Conservation (phyloP, 2,888 invertebrate species). For the Dioctria linearis region DNA sequence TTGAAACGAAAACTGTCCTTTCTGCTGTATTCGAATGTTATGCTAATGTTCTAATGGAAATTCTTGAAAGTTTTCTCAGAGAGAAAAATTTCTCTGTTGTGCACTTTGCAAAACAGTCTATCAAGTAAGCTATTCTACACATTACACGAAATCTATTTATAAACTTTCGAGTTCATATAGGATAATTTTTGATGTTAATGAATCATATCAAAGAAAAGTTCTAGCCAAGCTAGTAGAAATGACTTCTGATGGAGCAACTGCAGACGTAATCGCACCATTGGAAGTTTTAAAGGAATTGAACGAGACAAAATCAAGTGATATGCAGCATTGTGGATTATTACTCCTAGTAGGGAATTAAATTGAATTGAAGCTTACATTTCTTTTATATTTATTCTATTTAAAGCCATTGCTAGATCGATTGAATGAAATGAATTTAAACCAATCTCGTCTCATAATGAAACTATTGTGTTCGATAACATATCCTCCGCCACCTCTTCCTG, state of each 20-base stretch:
- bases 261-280: constrained; percentile 66
- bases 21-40: constrained; percentile 74
- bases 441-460: constrained; percentile 84
- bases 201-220: constrained; percentile 66
- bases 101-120: constrained; percentile 76
- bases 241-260: constrained; percentile 66
- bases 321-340: constrained; percentile 68
- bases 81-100: constrained; percentile 73
- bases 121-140: constrained; percentile 67
- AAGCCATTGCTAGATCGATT: constrained; percentile 82
- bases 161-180: constrained; percentile 59
- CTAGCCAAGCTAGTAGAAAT: constrained; percentile 66
- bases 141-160: constrained; percentile 4
- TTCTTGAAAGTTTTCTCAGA: constrained; percentile 74
- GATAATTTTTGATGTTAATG: constrained; percentile 66
- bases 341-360: constrained; percentile 62
- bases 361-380: constrained; percentile 4
- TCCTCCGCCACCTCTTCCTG: constrained; percentile 70
- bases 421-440: constrained; percentile 80
- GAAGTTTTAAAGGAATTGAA: constrained; percentile 66
- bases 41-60: constrained; percentile 73
- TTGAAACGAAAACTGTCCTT: constrained; percentile 74
- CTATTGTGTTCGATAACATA: constrained; percentile 83
- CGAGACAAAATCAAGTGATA: constrained; percentile 64
- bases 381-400: background rate